Percentiles rank a stretch among this genome's conserved stretches.
Evolutionary conservation across 2,797 vertebrate genomes (phyloP).

Genomic region (Eulemur mongoz): DNA sequence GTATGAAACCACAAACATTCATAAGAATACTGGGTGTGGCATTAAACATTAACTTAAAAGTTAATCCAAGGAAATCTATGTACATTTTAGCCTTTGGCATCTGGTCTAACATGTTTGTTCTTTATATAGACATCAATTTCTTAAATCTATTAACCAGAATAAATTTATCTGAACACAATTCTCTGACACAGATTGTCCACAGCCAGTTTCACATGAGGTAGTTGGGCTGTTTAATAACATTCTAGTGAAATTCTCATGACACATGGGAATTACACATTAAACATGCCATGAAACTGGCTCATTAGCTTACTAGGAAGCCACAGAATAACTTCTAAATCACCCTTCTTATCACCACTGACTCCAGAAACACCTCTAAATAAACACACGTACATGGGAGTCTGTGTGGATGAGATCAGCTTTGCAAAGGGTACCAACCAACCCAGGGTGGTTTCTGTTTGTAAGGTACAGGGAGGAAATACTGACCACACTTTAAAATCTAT

Average conservation of each 20-base stretch:
- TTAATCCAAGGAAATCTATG: constrained; percentile 49
- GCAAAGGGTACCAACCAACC: not conserved
- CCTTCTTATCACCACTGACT: not conserved
- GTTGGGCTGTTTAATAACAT: constrained; percentile 76
- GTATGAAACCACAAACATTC: constrained; percentile 19
- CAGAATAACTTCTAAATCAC: not conserved
- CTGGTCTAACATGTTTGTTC: constrained; percentile 55
- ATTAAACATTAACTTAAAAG: constrained; percentile 52
- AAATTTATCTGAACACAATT: constrained; percentile 40
- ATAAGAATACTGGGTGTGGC: not conserved
- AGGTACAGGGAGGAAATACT: not conserved
- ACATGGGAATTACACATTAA: constrained; percentile 11
- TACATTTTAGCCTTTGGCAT: constrained; percentile 78
- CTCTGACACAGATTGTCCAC: constrained; percentile 68
- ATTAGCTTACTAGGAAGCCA: not conserved
- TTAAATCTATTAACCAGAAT: constrained; percentile 50
- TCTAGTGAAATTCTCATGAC: constrained; percentile 58
- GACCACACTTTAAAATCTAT: constrained; percentile 30
- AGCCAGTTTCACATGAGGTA: constrained; percentile 79
- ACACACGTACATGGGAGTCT: not conserved
- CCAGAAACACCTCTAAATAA: not conserved
- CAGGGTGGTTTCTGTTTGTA: not conserved
- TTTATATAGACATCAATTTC: constrained; percentile 52
- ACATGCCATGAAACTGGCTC: constrained; percentile 46
- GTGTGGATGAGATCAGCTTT: not conserved